Conservation (phyloP, 2,113 vertebrate genomes). For the Bucco capensis region DNA sequence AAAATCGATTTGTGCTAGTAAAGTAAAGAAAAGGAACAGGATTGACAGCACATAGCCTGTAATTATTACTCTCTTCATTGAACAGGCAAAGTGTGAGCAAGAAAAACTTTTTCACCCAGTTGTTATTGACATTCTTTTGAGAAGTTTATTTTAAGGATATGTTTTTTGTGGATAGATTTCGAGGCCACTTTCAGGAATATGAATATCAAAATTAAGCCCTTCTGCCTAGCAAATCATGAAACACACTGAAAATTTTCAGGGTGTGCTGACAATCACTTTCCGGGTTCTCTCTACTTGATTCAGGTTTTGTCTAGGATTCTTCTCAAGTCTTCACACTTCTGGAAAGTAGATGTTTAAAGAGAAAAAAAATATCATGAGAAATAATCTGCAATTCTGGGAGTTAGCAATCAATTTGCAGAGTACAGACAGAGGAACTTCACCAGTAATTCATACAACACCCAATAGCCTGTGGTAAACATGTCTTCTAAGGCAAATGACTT, state of each 20-base stretch:
- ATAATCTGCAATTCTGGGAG: neutral
- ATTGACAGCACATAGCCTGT: neutral
- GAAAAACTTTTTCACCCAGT: neutral
- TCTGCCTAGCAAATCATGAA: neutral
- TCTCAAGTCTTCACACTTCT: neutral
- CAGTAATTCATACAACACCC: neutral
- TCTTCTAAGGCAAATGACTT: constrained; percentile 1
- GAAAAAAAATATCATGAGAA: neutral
- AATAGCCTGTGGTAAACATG: constrained; percentile 34
- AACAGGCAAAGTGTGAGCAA: neutral
- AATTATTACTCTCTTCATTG: neutral
- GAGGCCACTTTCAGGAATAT: neutral
- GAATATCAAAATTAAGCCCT: neutral
- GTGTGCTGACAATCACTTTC: neutral
- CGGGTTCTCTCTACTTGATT: neutral
- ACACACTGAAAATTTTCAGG: neutral
- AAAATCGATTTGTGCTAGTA: neutral
- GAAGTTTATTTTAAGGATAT: neutral
- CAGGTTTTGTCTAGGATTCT: accelerated
- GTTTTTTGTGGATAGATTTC: neutral
- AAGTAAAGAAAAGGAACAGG: neutral
- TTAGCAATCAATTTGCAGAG: neutral
- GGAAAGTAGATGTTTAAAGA: neutral
- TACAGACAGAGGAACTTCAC: neutral
- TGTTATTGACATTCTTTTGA: neutral